These are phyloP conservation scores for Schizothorax lantsangensis DNA, from an alignment of 2,797 vertebrate species.

Conservation along the genomic window DNA sequence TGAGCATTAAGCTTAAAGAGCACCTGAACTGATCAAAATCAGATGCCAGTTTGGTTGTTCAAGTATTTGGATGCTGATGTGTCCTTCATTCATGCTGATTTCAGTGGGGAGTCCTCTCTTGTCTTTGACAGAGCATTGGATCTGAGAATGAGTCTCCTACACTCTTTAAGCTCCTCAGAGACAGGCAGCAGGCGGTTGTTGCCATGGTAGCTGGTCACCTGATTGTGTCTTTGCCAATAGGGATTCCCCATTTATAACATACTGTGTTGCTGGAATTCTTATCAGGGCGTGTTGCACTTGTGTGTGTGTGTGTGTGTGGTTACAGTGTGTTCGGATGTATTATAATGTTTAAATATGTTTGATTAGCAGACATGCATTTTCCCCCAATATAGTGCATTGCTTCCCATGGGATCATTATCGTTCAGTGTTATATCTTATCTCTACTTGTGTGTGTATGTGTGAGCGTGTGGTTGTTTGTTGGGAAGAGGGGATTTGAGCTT, in stretches of 20 bases:
- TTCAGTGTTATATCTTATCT: constrained; percentile 43
- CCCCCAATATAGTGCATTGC: not conserved
- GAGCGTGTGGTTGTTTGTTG: constrained; percentile 40
- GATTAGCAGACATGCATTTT: not conserved
- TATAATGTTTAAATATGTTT: not conserved
- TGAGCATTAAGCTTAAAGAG: not conserved
- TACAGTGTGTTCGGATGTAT: constrained; percentile 15
- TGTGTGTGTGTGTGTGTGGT: constrained; percentile 20
- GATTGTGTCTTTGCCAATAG: constrained; percentile 65
- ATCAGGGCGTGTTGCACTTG: constrained; percentile 1
- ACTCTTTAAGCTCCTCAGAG: constrained; percentile 56
- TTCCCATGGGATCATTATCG: constrained; percentile 18
- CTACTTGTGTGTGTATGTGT: constrained; percentile 45
- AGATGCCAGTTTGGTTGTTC: not conserved
- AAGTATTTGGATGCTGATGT: constrained; percentile 42
- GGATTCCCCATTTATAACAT: constrained; percentile 64
- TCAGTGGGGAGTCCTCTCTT: constrained; percentile 35
- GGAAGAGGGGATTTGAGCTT: constrained; percentile 25
- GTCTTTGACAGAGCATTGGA: constrained; percentile 30
- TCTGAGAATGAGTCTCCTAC: constrained; percentile 57
- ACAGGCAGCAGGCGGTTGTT: constrained; percentile 62
- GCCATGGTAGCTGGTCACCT: constrained; percentile 65
- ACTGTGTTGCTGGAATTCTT: constrained; percentile 47
- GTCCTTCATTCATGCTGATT: constrained; percentile 51
- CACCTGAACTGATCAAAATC: not conserved